Evolutionary conservation across 2,113 vertebrate species (phyloP), one percentile per base, ranked within the genome.

Genomic region (Centropristis striata): DNA sequence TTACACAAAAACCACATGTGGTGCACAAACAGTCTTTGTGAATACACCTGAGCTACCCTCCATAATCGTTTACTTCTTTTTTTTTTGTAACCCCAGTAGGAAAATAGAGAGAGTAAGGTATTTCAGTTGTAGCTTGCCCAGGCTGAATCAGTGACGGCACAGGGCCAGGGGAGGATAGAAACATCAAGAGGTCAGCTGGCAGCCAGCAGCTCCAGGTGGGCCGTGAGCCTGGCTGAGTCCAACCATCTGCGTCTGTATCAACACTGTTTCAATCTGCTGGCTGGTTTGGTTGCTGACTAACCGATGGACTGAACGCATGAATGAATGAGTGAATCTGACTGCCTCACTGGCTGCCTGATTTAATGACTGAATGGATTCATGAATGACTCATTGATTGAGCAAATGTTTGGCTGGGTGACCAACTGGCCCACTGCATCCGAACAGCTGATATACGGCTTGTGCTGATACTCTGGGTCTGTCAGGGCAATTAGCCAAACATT

Each of bases 201-300:
- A 72, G 65, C 78, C 83, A n/a, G 71, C 44, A 74, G 70, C 88
- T 88, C 70, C 90, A 90, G 87, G 82, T 92, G 85, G 88, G 83
- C 76, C 39, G 37, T 4, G 46, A 67, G 73, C 65, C 65, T 13
- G 80, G 46, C 47, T 21, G 53, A 55, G 47, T 51, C 55, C 54
- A 0, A 9, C 47, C 75, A 89, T 83, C 79, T 86, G 83, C 16
- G 63, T 80, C 70, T 64, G 67, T 47, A 57, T 76, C 55, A 53
- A 37, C 46, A 10, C 37, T 8, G 41, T 23, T 68, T 68, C 57
- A 59, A 49, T 37, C 49, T 53, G 58, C 78, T 57, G 68, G 44
- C 51, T 49, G 42, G 36, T 51, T 36, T 37, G 23, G 77, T 65
- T 10, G 71, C 53, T 84, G 82, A 72, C 84, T 59, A 65, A 67